Percentiles rank a stretch among this genome's conserved stretches.
These are phyloP conservation scores for Hylomyscus alleni DNA, from an alignment of 2,797 vertebrate genomes.

Conservation along the genomic window DNA sequence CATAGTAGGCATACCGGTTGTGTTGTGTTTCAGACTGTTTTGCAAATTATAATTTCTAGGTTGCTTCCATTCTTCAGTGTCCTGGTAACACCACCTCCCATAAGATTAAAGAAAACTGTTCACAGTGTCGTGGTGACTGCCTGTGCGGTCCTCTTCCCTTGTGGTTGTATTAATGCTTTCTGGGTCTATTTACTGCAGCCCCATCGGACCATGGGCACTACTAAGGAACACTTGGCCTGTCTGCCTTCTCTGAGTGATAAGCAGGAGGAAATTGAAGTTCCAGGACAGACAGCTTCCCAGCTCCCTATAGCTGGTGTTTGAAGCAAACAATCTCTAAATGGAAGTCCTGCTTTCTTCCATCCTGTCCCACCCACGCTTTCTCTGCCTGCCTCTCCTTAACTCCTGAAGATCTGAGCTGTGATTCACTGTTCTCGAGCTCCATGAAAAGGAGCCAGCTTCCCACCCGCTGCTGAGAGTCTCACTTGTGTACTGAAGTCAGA, in stretches of 20 bases:
- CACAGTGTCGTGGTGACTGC: neutral
- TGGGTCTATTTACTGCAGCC: neutral
- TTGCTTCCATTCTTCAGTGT: neutral
- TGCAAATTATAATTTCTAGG: neutral
- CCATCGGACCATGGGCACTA: too few relatives aligned
- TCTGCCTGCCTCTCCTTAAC: neutral
- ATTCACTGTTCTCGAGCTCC: neutral
- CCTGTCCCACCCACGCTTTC: neutral
- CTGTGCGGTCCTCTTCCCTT: accelerated
- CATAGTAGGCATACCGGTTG: neutral
- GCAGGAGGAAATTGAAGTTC: neutral
- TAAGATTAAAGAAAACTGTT: neutral
- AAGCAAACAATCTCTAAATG: neutral
- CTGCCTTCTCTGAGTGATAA: neutral
- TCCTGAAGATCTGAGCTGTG: neutral
- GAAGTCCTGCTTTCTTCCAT: neutral
- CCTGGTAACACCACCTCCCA: neutral
- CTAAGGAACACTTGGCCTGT: neutral
- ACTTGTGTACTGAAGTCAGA: neutral
- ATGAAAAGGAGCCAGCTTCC: too few relatives aligned
- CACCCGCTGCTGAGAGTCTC: neutral
- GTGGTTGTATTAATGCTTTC: too few relatives aligned
- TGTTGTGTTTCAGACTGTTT: neutral
- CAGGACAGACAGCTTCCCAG: neutral
- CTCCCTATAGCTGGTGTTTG: neutral